Conservation (phyloP, 2,888 invertebrate species). For the Thera britannica region DNA sequence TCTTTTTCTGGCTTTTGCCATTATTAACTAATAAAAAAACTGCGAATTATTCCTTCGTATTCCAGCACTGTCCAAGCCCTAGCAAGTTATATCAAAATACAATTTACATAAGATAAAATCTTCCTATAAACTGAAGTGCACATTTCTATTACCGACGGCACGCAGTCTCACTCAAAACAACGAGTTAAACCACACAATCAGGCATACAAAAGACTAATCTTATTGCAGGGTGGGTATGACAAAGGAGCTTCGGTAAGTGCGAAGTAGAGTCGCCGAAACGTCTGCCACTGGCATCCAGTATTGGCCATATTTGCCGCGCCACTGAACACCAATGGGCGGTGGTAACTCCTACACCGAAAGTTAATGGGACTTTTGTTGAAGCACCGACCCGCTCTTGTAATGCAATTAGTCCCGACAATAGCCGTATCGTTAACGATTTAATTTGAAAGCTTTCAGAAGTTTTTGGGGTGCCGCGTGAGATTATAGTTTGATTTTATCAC, state of each 20-base stretch:
- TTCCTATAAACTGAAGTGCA: slow-evolving; percentile 31
- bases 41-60: too few relatives aligned
- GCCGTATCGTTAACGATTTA: slow-evolving; percentile 78
- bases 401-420: slow-evolving; percentile 83
- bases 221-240: slow-evolving; percentile 66
- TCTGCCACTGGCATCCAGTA: slow-evolving; percentile 71
- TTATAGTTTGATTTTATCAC: slow-evolving; percentile 42
- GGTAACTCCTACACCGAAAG: slow-evolving; percentile 72
- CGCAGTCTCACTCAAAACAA: slow-evolving; percentile 43
- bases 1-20: too few relatives aligned
- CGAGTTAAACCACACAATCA: slow-evolving; percentile 77
- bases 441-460: slow-evolving; percentile 67
- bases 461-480: slow-evolving; percentile 46
- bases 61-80: too few relatives aligned
- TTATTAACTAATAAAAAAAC: too few relatives aligned
- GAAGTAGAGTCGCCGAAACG: slow-evolving; percentile 65
- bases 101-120: slow-evolving; percentile 17
- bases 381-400: slow-evolving; percentile 78
- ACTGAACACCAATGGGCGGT: slow-evolving; percentile 65
- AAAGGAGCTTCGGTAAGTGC: slow-evolving; percentile 52
- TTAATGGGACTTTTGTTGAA: slow-evolving; percentile 80
- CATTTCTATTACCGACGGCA: slow-evolving; percentile 37
- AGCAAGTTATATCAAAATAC: background rate
- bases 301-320: slow-evolving; percentile 77
- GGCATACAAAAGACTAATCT: slow-evolving; percentile 78